Evolutionary conservation across 1,140 invertebrate genomes (phyloP).

Genomic region (Tachypleus tridentatus): DNA sequence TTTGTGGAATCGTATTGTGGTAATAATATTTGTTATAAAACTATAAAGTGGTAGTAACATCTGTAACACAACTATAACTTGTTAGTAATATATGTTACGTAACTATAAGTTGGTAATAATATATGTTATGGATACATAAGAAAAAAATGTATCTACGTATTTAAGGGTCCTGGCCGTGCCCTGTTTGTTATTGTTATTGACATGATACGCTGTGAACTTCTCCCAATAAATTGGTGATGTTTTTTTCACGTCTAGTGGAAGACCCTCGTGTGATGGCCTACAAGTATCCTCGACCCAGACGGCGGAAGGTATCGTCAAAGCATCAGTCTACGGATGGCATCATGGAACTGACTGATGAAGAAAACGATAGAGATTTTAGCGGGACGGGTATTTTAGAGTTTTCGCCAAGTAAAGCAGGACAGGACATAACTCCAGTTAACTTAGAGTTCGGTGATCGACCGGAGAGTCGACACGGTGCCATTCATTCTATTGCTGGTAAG

Average conservation of each 20-base stretch:
- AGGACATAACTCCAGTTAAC: conserved; percentile 75
- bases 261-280: conserved; percentile 19
- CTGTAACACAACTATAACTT: too few relatives aligned
- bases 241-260: conserved; percentile 5
- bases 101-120: too few relatives aligned
- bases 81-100: too few relatives aligned
- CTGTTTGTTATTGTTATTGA: too few relatives aligned
- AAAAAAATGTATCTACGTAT: too few relatives aligned
- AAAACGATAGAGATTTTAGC: conserved; percentile 28
- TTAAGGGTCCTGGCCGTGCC: too few relatives aligned
- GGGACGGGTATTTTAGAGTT: conserved; percentile 56
- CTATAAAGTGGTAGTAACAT: too few relatives aligned
- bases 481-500: conserved; percentile 36
- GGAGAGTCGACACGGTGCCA: conserved; percentile 35
- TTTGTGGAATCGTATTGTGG: too few relatives aligned
- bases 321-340: conserved; percentile 14
- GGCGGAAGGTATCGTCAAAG: conserved; percentile 7
- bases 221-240: too few relatives aligned
- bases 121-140: too few relatives aligned
- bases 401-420: conserved; percentile 72
- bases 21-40: too few relatives aligned
- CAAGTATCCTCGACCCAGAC: conserved; percentile 16
- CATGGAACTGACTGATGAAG: conserved; percentile 20
- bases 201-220: too few relatives aligned
- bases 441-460: conserved; percentile 47